A percentile compares a stretch with the other conserved stretches of the same genome.
phyloP scores from a whole-genome alignment of 2,888 invertebrate genomes.

The Julus scanicus region DNA sequence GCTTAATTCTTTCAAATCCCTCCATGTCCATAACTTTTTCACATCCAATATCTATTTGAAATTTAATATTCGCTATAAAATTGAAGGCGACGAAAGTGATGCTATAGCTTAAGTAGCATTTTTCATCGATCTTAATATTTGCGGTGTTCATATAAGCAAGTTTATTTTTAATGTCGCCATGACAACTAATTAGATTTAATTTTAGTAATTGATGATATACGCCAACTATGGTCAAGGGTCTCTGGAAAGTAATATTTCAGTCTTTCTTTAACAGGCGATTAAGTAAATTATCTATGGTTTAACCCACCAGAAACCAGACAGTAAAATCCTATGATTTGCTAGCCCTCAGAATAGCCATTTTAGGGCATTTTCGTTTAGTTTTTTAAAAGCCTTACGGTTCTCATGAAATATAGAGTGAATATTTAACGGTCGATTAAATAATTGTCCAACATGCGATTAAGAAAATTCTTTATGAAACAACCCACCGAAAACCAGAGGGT shows the following conservation, averaged over 20 bases:
- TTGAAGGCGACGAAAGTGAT: neutral
- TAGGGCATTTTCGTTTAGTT: too few relatives aligned
- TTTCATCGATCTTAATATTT: slow-evolving; percentile 26
- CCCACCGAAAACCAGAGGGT: neutral
- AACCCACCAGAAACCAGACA: neutral
- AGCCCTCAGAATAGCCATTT: too few relatives aligned
- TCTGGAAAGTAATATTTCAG: slow-evolving; percentile 15
- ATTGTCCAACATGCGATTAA: too few relatives aligned
- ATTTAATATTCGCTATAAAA: neutral
- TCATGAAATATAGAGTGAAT: too few relatives aligned
- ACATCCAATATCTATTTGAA: neutral
- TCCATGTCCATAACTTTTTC: neutral
- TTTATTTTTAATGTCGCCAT: neutral
- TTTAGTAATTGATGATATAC: neutral
- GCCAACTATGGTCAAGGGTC: neutral
- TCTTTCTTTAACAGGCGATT: neutral
- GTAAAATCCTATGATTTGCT: neutral
- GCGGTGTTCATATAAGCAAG: neutral
- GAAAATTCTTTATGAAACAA: too few relatives aligned
- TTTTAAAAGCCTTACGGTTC: too few relatives aligned
- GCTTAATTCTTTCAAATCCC: neutral
- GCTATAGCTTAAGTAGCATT: neutral
- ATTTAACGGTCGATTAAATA: too few relatives aligned
- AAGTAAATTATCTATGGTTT: neutral
- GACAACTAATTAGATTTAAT: neutral